Evolutionary conservation across 2,113 vertebrate genomes (phyloP).

Genomic region (Phrynosoma platyrhinos): DNA sequence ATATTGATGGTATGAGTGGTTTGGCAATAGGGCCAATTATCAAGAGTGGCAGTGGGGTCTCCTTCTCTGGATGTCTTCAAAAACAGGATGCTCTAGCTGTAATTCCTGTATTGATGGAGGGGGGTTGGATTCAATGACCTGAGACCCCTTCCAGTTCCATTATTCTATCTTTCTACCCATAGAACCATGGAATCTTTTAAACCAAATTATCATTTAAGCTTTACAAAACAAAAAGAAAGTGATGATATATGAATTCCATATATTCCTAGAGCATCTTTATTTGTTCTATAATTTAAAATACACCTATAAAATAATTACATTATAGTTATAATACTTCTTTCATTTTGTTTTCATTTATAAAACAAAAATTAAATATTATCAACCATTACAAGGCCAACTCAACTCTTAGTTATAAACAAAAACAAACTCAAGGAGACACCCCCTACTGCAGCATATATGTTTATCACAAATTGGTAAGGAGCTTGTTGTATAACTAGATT

Average conservation of each 20-base stretch:
- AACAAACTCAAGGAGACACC: slow-evolving; percentile 67
- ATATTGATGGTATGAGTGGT: no score
- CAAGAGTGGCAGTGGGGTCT: no score
- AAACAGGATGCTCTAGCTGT: no score
- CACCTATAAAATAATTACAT: slow-evolving; percentile 85
- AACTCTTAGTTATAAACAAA: slow-evolving; percentile 57
- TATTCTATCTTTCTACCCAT: background rate
- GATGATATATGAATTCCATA: slow-evolving; percentile 62
- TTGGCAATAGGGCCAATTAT: no score
- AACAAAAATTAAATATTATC: slow-evolving; percentile 84
- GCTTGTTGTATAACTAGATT: slow-evolving; percentile 41
- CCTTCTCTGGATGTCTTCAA: no score
- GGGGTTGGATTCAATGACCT: background rate
- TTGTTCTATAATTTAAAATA: slow-evolving; percentile 84
- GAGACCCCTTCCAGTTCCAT: no score
- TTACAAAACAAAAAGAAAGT: slow-evolving; percentile 39
- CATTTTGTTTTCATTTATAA: slow-evolving; percentile 79
- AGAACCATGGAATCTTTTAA: background rate
- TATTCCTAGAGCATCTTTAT: slow-evolving; percentile 81
- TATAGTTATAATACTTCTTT: slow-evolving; percentile 83
- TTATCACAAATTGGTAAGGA: slow-evolving; percentile 65
- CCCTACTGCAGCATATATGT: slow-evolving; percentile 73
- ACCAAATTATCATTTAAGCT: background rate
- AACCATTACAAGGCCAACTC: slow-evolving; percentile 78
- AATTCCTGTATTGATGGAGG: no score